Conservation (phyloP, 2,888 invertebrate species). For the Unio delphinus region DNA sequence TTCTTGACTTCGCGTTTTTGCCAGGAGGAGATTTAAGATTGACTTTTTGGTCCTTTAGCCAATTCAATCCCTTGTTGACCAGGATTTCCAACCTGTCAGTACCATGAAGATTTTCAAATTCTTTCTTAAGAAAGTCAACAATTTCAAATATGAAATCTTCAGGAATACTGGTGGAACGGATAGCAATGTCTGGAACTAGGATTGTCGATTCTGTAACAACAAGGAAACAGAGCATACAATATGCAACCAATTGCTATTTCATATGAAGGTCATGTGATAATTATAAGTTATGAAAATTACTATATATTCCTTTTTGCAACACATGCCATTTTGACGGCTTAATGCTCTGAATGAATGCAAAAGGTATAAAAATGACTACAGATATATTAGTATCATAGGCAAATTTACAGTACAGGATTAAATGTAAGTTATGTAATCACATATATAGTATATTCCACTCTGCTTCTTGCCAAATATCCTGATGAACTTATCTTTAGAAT, state of each 20-base stretch:
- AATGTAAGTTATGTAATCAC: no score
- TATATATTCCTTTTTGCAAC: no score
- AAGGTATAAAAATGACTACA: no score
- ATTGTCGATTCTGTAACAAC: conserved; percentile 48
- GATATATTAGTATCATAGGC: no score
- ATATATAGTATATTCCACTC: no score
- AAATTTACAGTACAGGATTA: no score
- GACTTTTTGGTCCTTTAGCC: conserved; percentile 34
- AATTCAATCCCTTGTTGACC: conserved; percentile 16
- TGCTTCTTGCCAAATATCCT: no score
- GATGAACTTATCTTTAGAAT: no score
- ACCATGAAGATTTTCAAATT: conserved; percentile 22
- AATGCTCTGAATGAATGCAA: no score
- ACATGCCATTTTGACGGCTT: no score
- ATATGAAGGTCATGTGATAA: not conserved
- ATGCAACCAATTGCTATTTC: not conserved
- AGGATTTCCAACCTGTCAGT: conserved; percentile 18
- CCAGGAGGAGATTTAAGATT: conserved; percentile 20
- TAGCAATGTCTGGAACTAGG: conserved; percentile 43
- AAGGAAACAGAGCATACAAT: not conserved
- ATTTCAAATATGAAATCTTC: conserved; percentile 40
- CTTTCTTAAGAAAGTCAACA: conserved; percentile 27
- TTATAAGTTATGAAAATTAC: not conserved
- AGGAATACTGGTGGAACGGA: conserved; percentile 43
- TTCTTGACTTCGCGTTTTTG: conserved; percentile 21